A percentile compares a stretch with the other conserved stretches of the same genome.
Evolutionary conservation across 2,888 invertebrate species (phyloP).

Genomic region (Ichneumoninae sp.): DNA sequence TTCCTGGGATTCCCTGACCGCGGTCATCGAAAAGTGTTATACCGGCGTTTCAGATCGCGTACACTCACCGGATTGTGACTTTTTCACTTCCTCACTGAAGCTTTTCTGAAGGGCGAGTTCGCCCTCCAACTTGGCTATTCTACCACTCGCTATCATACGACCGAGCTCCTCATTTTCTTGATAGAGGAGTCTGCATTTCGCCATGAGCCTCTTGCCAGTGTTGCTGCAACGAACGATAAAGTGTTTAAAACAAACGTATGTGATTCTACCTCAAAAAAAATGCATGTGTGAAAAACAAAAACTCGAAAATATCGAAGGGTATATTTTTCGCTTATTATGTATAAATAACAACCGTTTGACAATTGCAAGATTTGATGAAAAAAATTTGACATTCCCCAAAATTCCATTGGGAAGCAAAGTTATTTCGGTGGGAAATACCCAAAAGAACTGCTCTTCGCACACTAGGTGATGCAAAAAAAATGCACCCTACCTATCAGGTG

Average conservation of each 20-base stretch:
- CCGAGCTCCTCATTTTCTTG: slow-evolving; percentile 99
- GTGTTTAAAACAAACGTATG: not conserved
- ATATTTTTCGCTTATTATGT: no score
- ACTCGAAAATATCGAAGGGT: no score
- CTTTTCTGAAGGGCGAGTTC: slow-evolving; percentile 97
- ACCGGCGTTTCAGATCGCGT: not conserved
- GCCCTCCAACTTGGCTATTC: slow-evolving; percentile 97
- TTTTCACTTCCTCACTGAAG: slow-evolving; percentile 98
- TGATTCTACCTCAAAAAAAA: not conserved
- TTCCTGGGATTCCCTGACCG: no score
- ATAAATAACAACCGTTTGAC: no score
- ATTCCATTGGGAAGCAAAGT: no score
- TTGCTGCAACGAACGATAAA: slow-evolving; percentile 86
- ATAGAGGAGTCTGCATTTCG: slow-evolving; percentile 96
- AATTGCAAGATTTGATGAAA: no score
- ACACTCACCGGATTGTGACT: slow-evolving; percentile 94
- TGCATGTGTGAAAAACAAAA: not conserved
- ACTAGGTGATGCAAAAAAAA: not conserved
- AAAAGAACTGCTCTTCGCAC: no score
- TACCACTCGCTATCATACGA: slow-evolving; percentile 96
- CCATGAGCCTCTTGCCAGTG: slow-evolving; percentile 99
- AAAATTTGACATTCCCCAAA: no score
- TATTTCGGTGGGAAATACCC: no score
- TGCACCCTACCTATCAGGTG: slow-evolving; percentile 92
- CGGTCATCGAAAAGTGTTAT: not conserved